Evolutionary conservation across 2,888 invertebrate genomes (phyloP).

Genomic region (Vesta saturnalis): DNA sequence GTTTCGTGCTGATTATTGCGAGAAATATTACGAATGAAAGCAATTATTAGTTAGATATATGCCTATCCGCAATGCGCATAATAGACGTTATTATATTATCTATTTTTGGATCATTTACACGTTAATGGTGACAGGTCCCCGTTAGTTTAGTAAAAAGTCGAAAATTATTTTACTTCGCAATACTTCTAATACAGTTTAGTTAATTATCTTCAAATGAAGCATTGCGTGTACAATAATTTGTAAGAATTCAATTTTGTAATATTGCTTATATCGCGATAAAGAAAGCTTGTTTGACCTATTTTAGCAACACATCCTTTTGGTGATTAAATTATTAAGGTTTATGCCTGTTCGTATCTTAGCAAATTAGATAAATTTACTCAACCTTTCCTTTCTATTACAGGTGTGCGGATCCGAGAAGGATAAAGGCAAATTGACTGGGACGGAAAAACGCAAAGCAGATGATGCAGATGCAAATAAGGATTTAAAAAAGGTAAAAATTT

Average conservation of each 20-base stretch:
- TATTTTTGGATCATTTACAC: conserved; percentile 13
- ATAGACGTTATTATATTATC: conserved; percentile 12
- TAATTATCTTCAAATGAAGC: background rate
- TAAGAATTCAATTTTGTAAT: background rate
- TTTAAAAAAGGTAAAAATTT: conserved; percentile 79
- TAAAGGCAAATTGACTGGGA: conserved; percentile 71
- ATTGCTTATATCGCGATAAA: background rate
- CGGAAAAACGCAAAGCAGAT: conserved; percentile 86
- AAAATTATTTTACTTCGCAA: background rate
- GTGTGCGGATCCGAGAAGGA: conserved; percentile 68
- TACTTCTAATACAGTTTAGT: background rate
- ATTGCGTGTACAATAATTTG: background rate
- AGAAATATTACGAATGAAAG: conserved; percentile 40
- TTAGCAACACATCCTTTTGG: background rate
- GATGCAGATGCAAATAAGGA: conserved; percentile 85
- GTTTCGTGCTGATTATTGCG: conserved; percentile 33
- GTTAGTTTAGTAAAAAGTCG: background rate
- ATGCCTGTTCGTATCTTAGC: background rate
- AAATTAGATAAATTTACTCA: conserved; percentile 6
- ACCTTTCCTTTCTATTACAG: conserved; percentile 59
- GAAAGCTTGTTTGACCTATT: background rate
- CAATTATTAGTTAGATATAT: conserved; percentile 34
- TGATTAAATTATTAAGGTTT: background rate
- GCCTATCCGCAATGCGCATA: conserved; percentile 31
- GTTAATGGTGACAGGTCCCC: conserved; percentile 4